A percentile compares a stretch with the other conserved stretches of the same genome.
These are phyloP conservation scores for Rugalucina vietnamica DNA, from an alignment of 2,888 invertebrate genomes.

Conservation along the genomic window DNA sequence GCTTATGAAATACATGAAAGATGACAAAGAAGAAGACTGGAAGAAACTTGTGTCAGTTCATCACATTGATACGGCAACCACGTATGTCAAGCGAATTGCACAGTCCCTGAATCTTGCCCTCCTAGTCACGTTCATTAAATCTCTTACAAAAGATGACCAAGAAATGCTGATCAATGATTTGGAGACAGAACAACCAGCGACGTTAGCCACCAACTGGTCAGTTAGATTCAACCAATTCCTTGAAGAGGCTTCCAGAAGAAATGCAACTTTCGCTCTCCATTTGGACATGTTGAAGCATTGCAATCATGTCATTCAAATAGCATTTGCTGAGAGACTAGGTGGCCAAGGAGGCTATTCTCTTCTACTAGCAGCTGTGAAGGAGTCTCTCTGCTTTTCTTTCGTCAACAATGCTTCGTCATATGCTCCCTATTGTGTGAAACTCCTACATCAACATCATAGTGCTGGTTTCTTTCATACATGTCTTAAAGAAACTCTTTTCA, in stretches of 20 bases:
- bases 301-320: constrained; percentile 22
- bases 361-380: constrained; percentile 28
- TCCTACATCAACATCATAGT: neutral
- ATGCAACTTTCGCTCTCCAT: constrained; percentile 34
- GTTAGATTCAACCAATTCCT: neutral
- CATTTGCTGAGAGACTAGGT: constrained; percentile 22
- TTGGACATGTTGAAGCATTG: constrained; percentile 39
- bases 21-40: neutral
- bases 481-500: constrained; percentile 11
- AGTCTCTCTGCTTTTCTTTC: constrained; percentile 26
- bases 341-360: constrained; percentile 9
- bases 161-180: neutral
- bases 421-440: constrained; percentile 19
- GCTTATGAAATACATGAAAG: neutral
- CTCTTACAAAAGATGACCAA: neutral
- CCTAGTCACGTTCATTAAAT: neutral
- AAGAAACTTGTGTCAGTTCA: neutral
- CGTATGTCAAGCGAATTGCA: neutral
- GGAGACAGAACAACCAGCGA: neutral
- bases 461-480: constrained; percentile 5
- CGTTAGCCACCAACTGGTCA: neutral
- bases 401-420: constrained; percentile 27
- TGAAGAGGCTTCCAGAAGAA: neutral
- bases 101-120: neutral
- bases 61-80: constrained; percentile 26